These are phyloP conservation scores for Zaprionus inermis DNA, from an alignment of 1,140 invertebrate genomes.

Conservation along the genomic window DNA sequence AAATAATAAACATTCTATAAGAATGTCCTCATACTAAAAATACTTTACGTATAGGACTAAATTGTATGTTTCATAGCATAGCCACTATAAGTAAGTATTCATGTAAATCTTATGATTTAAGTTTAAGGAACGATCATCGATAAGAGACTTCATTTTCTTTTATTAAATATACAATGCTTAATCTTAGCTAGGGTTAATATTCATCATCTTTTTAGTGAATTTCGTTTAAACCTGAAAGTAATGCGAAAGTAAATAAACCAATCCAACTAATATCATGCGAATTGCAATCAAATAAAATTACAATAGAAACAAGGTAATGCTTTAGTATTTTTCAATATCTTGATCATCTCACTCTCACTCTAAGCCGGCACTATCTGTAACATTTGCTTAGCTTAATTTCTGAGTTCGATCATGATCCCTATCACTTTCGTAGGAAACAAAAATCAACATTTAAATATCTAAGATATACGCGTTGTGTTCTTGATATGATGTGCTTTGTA, in stretches of 20 bases:
- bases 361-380: background rate
- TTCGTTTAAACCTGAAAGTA: conserved; percentile 13
- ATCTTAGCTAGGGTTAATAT: conserved; percentile 54
- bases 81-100: conserved; percentile 62
- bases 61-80: conserved; percentile 44
- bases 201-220: conserved; percentile 23
- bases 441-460: conserved; percentile 18
- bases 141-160: conserved; percentile 79
- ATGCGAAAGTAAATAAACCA: conserved; percentile 4
- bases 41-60: conserved; percentile 70
- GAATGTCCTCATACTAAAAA: conserved; percentile 72
- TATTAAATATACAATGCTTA: conserved; percentile 75
- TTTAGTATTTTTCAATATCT: background rate
- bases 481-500: conserved; percentile 62
- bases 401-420: background rate
- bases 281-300: background rate
- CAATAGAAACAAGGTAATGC: background rate
- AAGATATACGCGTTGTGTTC: conserved; percentile 38
- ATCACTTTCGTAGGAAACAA: conserved; percentile 12
- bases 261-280: conserved; percentile 7
- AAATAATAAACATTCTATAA: conserved; percentile 76
- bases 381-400: conserved; percentile 1
- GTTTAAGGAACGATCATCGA: conserved; percentile 82
- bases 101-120: conserved; percentile 58
- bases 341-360: background rate